Evolutionary conservation across 2,113 vertebrate genomes (phyloP), one percentile per base, ranked within the genome.

Genomic region (Platichthys stellatus): DNA sequence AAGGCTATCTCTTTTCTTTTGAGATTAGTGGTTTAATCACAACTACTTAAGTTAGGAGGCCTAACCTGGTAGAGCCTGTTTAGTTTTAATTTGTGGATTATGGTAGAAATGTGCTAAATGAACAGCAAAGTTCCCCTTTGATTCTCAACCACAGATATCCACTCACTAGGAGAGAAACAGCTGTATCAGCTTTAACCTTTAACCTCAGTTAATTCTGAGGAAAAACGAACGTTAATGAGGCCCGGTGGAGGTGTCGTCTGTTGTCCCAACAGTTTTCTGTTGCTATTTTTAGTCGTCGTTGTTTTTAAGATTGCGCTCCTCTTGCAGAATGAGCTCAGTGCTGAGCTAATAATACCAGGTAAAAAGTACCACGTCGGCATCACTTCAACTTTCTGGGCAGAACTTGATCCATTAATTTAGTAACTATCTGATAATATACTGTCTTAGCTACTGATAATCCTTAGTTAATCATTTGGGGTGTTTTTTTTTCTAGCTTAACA

Each of bases 281-380:
- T 40, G 5, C 51, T 51, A 21, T 24, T 45, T 64, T 49, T n/a
- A 35, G 23, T 47, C 28, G 43, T 23, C n/a, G 6, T 58, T 60
- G 43, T 64, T 81, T 75, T 60, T 49, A 40, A 40, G 31, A 68
- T 68, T 65, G 60, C 56, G 18, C 23, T 77, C 10, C 35, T 45
- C n/a, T 51, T 74, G 51, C 68, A 63, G 13, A 31, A 59, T 63
- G 40, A 73, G 31, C 72, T 64, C 60, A 70, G 14, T 20, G 60
- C 51, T 63, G 65, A 74, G 68, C 18, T 63, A 57, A 38, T 38
- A 31, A 7, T 7, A 31, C 31, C 31, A n/a, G 20, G 14, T 15
- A 47, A 21, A 57, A 57, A 57, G n/a, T 9, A 54, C 17, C 47
- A 21, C 4, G 7, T 53, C 20, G n/a, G 51, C 51, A 40, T 10